phyloP scores from a whole-genome alignment of 2,888 invertebrate genomes.

The Conus canariensis region DNA sequence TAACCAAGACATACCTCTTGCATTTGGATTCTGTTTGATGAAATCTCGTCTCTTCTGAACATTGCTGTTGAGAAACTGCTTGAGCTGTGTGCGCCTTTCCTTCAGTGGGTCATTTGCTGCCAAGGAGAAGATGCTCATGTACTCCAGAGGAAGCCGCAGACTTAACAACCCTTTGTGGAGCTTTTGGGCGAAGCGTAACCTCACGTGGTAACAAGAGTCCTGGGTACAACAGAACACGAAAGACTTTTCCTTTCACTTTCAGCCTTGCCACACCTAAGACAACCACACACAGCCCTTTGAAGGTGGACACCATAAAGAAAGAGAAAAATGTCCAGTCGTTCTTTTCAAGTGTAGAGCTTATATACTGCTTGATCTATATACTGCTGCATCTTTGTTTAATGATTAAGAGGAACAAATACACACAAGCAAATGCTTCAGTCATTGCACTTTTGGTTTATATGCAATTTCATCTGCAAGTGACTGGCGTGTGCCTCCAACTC shows the following conservation, averaged over 20 bases:
- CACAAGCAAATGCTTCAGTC: no score
- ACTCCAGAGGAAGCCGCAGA: constrained; percentile 90
- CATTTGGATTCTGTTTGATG: constrained; percentile 83
- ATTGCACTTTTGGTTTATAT: no score
- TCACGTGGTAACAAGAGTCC: constrained; percentile 82
- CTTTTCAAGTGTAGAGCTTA: no score
- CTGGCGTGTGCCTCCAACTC: no score
- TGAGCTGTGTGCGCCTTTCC: constrained; percentile 82
- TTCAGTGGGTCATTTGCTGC: constrained; percentile 93
- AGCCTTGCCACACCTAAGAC: no score
- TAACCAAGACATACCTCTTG: constrained; percentile 70
- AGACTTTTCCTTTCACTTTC: background rate
- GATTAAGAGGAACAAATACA: no score
- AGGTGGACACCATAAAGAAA: no score
- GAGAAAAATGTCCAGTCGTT: no score
- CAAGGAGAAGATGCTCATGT: constrained; percentile 96
- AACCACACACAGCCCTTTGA: no score
- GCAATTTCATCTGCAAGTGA: no score
- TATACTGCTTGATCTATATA: no score
- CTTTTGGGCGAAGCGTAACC: constrained; percentile 93
- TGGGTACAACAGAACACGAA: constrained; percentile 50
- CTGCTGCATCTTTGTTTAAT: no score
- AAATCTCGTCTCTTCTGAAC: constrained; percentile 93
- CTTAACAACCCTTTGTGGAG: constrained; percentile 91
- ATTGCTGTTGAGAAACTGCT: constrained; percentile 92